Evolutionary conservation across 1,140 invertebrate genomes (phyloP), one percentile per base, ranked within the genome.

Genomic region (Yoshiicerus persimilis): DNA sequence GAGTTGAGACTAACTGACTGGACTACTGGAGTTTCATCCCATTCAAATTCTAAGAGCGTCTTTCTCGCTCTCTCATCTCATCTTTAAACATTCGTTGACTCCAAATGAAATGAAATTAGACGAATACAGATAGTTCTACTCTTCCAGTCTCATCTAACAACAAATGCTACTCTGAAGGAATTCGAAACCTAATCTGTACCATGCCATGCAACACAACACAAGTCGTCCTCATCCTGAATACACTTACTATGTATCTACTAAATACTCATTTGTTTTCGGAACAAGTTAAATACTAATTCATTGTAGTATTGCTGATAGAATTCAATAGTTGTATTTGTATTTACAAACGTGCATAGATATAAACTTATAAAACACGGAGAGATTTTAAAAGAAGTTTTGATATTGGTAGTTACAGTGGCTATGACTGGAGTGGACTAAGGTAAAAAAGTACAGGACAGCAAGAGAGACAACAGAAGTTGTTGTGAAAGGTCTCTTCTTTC

Each of bases 401-500:
- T 70, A 30, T 30, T 70, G 66, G 13, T 70, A 23, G n/a, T 32
- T 11, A 75, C 32, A 38, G 16, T 80, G 75, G 32, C 32, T 23
- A 2, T 80, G 30, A 36, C 38, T 4, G 20, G 13, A n/a, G n/a
- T n/a, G n/a, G n/a, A n/a, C n/a, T 30, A 8, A 2, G 10, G 16
- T 80, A 32, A 38, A 70, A 70, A 27, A 10, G 4, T 30, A 80
- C 11, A 38, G 34, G 75, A 36, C n/a, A 32, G 20, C 23, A 16
- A 75, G 27, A 75, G 75, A 80, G 75, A 80, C 32, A 80, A 36
- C 75, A 80, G 75, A 32, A 80, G 75, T 80, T 80, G 75, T 80
- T 80, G 75, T 80, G 75, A 80, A 80, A 80, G 75, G 75, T 84
- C 83, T 84, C 80, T 34, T 77, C 9, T 84, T 47, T 36, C 30